phyloP scores from a whole-genome alignment of 2,797 vertebrate genomes.

The Meriones psammophilus region DNA sequence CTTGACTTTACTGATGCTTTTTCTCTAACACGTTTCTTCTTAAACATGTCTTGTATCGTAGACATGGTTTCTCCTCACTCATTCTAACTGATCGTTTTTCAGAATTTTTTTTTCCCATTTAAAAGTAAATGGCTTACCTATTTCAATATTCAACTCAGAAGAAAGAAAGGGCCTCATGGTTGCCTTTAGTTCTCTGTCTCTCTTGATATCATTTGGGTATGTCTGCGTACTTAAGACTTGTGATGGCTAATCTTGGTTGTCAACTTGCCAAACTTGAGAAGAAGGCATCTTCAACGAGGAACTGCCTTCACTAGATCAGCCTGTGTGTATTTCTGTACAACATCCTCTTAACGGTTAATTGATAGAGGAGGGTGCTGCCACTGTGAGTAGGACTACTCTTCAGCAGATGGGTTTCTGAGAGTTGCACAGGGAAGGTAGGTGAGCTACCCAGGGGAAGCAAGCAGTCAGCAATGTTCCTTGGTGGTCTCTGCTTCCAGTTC shows the following conservation, averaged over 20 bases:
- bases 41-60: slow-evolving; percentile 39
- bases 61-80: slow-evolving; percentile 15
- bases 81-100: slow-evolving; percentile 35
- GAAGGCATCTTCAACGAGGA: not conserved
- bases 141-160: not conserved
- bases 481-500: not conserved
- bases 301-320: not conserved
- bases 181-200: slow-evolving; percentile 17
- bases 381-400: no score
- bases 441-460: not conserved
- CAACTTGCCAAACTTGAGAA: not conserved
- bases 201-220: not conserved
- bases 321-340: not conserved
- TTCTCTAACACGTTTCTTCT: not conserved
- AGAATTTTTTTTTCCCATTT: not conserved
- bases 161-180: not conserved
- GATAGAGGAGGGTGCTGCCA: no score
- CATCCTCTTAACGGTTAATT: no score
- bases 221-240: not conserved
- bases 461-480: not conserved
- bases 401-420: not conserved
- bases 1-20: not conserved
- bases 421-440: not conserved
- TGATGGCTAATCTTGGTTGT: not conserved
- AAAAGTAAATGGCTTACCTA: not conserved